These are phyloP conservation scores for Etia nguti DNA, from an alignment of 2,113 vertebrate species.

Conservation along the genomic window DNA sequence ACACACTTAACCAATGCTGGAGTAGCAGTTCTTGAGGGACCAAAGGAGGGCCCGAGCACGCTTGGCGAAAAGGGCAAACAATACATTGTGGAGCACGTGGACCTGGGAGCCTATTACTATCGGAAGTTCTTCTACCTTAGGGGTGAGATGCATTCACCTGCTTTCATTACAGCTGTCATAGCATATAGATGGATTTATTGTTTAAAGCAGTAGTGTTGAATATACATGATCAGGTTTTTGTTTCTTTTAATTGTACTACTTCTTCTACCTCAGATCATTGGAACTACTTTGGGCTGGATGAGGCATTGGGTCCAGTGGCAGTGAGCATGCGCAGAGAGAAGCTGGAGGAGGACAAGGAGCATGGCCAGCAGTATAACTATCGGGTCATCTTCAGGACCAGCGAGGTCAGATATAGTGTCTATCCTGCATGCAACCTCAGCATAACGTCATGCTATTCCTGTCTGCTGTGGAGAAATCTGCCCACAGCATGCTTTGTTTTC, in stretches of 20 bases:
- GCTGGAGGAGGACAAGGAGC: slow-evolving; percentile 91
- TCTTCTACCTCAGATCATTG: slow-evolving; percentile 80
- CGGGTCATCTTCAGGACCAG: slow-evolving; percentile 93
- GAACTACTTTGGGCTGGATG: slow-evolving; percentile 96
- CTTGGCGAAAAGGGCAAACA: slow-evolving; percentile 87
- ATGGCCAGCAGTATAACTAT: slow-evolving; percentile 90
- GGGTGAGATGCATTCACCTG: slow-evolving; percentile 69
- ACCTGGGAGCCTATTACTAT: slow-evolving; percentile 92
- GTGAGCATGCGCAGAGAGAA: slow-evolving; percentile 93
- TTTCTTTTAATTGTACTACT: not conserved
- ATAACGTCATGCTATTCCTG: not conserved
- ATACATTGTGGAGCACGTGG: slow-evolving; percentile 91
- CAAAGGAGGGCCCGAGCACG: slow-evolving; percentile 83
- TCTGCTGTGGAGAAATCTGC: not conserved
- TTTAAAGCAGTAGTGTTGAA: not conserved
- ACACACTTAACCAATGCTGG: slow-evolving; percentile 92
- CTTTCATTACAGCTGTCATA: not conserved
- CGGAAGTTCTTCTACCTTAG: slow-evolving; percentile 90
- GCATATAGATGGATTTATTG: not conserved
- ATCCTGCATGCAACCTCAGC: not conserved
- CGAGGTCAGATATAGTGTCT: slow-evolving; percentile 77
- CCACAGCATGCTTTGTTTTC: not conserved
- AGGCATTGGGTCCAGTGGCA: slow-evolving; percentile 88
- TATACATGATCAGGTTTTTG: not conserved
- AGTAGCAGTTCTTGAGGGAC: slow-evolving; percentile 89